Percentiles rank a stretch among this genome's conserved stretches.
Conservation (phyloP, 2,113 vertebrate genomes). For the Nothocercus nigrocapillus region DNA sequence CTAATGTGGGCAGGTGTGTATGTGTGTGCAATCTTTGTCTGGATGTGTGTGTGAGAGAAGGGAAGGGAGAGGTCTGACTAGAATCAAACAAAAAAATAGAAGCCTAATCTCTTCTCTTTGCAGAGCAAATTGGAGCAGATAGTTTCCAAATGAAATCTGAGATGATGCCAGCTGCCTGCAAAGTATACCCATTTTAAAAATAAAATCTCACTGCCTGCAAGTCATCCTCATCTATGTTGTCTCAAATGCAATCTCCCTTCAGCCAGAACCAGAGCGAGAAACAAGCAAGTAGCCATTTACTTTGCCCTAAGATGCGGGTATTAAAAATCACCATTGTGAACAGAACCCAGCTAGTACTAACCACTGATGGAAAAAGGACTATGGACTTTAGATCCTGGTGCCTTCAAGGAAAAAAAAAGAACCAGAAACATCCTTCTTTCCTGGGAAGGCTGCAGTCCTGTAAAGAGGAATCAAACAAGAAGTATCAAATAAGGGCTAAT, state of each 20-base stretch:
- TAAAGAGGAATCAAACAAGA: not conserved
- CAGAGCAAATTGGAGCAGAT: constrained; percentile 35
- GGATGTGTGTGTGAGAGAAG: accelerated
- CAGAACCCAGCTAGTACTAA: not conserved
- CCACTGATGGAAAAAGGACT: accelerated
- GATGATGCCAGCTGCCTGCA: constrained; percentile 46
- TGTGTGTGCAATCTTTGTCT: not conserved
- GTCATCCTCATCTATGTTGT: not conserved
- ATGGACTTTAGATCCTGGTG: not conserved
- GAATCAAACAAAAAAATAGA: constrained; percentile 43
- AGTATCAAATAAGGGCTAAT: not conserved
- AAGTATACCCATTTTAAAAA: constrained; percentile 43
- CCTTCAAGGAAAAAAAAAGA: not conserved
- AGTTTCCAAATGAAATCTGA: constrained; percentile 60
- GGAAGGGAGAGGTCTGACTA: not conserved
- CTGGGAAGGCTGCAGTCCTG: not conserved
- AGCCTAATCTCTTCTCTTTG: constrained; percentile 29
- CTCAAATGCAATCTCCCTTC: not conserved
- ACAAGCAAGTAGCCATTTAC: not conserved
- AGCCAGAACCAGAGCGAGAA: not conserved
- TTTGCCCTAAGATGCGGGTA: not conserved
- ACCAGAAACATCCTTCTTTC: not conserved
- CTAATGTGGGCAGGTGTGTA: not conserved
- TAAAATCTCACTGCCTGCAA: constrained; percentile 35
- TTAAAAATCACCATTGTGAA: not conserved